Percentiles rank a stretch among this genome's conserved stretches.
Evolutionary conservation across 2,113 vertebrate genomes (phyloP).

Genomic region (Passer montanus): DNA sequence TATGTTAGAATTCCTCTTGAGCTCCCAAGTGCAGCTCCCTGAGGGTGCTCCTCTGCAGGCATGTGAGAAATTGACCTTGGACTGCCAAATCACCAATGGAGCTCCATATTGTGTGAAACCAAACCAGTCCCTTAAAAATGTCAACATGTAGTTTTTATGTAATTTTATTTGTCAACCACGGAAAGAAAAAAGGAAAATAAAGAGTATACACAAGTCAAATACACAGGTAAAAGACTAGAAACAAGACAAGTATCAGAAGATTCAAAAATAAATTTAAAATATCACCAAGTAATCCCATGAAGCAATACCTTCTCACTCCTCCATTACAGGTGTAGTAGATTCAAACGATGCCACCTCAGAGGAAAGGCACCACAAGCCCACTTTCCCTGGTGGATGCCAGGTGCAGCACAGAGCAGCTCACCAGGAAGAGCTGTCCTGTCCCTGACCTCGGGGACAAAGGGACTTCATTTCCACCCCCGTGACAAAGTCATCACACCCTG

Average conservation of each 20-base stretch:
- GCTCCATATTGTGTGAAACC: not conserved
- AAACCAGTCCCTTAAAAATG: not conserved
- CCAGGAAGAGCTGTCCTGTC: not conserved
- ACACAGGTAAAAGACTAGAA: not conserved
- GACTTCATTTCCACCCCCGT: accelerated
- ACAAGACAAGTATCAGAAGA: not conserved
- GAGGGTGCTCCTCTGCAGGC: not conserved
- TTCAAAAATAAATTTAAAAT: not conserved
- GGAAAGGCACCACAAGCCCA: accelerated
- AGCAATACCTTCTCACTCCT: not conserved
- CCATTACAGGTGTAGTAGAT: not conserved
- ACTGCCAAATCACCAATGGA: not conserved
- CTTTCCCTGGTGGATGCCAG: accelerated
- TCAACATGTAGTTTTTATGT: not conserved
- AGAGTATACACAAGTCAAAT: not conserved
- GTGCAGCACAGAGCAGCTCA: not conserved
- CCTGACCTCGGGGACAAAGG: not conserved
- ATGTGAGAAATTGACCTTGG: not conserved
- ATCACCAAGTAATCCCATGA: not conserved
- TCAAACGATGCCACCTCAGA: not conserved
- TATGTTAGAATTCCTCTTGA: not conserved
- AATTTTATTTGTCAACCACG: not conserved
- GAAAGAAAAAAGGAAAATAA: not conserved
- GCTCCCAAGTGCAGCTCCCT: not conserved
- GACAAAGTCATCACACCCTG: not conserved